Percentiles rank a stretch among this genome's conserved stretches.
Conservation (phyloP, 2,888 invertebrate genomes). For the Perizoma affinitatum region DNA sequence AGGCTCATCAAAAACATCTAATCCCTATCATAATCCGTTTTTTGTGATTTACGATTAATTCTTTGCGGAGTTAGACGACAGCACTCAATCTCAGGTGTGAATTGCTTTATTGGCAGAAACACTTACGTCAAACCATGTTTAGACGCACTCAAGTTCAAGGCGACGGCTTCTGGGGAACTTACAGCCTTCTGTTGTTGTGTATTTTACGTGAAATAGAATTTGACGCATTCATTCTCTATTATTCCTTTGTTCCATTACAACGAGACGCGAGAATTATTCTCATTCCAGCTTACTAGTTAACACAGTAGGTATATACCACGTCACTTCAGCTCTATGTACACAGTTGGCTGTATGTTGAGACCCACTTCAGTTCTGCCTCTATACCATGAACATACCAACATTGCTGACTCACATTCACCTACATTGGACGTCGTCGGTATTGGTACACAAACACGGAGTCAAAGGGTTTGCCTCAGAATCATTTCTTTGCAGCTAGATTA, state of each 20-base stretch:
- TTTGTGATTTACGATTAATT: slow-evolving; percentile 44
- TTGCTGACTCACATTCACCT: slow-evolving; percentile 62
- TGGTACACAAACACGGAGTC: slow-evolving; percentile 49
- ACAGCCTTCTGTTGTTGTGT: slow-evolving; percentile 28
- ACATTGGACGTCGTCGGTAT: slow-evolving; percentile 44
- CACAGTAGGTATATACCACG: slow-evolving; percentile 28
- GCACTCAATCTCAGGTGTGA: slow-evolving; percentile 59
- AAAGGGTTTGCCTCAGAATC: slow-evolving; percentile 51
- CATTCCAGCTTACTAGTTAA: slow-evolving; percentile 15
- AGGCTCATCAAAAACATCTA: slow-evolving; percentile 26
- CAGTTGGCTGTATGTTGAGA: slow-evolving; percentile 58
- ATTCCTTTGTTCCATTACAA: slow-evolving; percentile 27
- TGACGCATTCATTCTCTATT: slow-evolving; percentile 26
- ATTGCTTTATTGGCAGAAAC: slow-evolving; percentile 69
- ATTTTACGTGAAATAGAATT: slow-evolving; percentile 17
- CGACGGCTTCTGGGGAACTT: slow-evolving; percentile 38
- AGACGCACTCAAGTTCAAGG: slow-evolving; percentile 76
- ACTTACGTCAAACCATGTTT: slow-evolving; percentile 70
- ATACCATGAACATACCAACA: slow-evolving; percentile 53
- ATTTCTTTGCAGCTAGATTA: slow-evolving; percentile 32
- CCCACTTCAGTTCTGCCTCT: slow-evolving; percentile 55
- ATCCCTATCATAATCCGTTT: slow-evolving; percentile 27
- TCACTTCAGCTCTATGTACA: slow-evolving; percentile 55
- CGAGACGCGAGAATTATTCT: slow-evolving; percentile 9
- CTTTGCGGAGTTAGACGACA: slow-evolving; percentile 50